phyloP scores from a whole-genome alignment of 2,888 invertebrate species.

The Apamea sordens region DNA sequence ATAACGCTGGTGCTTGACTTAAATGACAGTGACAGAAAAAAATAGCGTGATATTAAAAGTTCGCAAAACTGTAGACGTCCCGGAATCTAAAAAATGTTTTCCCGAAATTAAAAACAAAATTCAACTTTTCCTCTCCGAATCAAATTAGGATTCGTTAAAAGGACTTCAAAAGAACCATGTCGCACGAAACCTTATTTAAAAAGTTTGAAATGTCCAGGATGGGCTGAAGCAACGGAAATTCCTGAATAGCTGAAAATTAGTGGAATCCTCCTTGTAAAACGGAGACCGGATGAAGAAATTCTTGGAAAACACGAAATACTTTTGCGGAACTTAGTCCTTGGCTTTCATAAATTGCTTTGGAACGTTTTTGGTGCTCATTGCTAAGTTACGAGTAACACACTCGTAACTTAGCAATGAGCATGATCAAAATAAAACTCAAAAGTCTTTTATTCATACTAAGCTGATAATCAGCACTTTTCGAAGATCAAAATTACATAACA shows the following conservation, averaged over 20 bases:
- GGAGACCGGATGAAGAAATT: conserved; percentile 9
- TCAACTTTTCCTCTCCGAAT: conserved; percentile 9
- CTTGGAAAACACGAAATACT: conserved; percentile 19
- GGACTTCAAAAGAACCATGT: conserved; percentile 24
- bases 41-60: background rate
- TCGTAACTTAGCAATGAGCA: too few relatives aligned
- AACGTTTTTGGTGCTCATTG: background rate
- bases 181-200: conserved; percentile 40
- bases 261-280: conserved; percentile 20
- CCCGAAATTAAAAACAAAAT: conserved; percentile 3
- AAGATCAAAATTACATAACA: too few relatives aligned
- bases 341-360: background rate
- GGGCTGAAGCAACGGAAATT: conserved; percentile 28
- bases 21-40: background rate
- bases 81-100: background rate
- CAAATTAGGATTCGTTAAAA: conserved; percentile 9
- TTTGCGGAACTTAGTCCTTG: conserved; percentile 2
- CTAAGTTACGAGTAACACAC: too few relatives aligned
- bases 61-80: background rate
- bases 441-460: too few relatives aligned
- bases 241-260: conserved; percentile 55
- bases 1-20: too few relatives aligned
- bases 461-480: too few relatives aligned
- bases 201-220: conserved; percentile 46
- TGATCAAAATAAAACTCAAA: too few relatives aligned